phyloP scores from a whole-genome alignment of 1,140 invertebrate species.

The Oryzaephilus surinamensis region DNA sequence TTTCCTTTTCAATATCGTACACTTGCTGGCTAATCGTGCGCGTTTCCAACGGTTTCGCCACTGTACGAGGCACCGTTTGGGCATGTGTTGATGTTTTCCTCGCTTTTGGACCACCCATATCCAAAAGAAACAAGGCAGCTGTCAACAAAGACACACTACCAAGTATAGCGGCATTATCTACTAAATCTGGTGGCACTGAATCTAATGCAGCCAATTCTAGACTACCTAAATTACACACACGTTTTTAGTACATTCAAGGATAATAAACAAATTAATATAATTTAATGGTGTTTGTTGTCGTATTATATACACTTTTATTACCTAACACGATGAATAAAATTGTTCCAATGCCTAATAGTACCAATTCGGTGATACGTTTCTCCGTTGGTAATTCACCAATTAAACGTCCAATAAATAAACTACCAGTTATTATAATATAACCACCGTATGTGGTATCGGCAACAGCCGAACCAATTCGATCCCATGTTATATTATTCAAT shows the following conservation, averaged over 20 bases:
- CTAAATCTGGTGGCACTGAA: constrained; percentile 50
- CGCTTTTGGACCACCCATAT: constrained; percentile 44
- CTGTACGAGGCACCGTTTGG: constrained; percentile 5
- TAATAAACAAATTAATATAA: too few relatives aligned
- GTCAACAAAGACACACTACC: constrained; percentile 56
- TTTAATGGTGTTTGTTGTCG: not conserved
- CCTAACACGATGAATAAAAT: constrained; percentile 57
- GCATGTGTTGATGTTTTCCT: constrained; percentile 13
- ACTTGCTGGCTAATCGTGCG: constrained; percentile 15
- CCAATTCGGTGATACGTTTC: constrained; percentile 52
- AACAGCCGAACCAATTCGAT: constrained; percentile 45
- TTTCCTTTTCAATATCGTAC: constrained; percentile 20
- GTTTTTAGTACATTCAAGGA: not conserved
- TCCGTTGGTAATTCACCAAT: constrained; percentile 52
- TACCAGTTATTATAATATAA: constrained; percentile 59
- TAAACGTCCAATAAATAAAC: constrained; percentile 50
- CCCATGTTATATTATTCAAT: constrained; percentile 60
- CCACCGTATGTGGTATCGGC: constrained; percentile 56
- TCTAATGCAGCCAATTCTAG: constrained; percentile 58
- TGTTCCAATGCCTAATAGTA: constrained; percentile 54
- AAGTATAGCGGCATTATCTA: constrained; percentile 59
- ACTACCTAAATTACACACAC: constrained; percentile 37
- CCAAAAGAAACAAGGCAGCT: constrained; percentile 54
- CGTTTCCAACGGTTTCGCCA: constrained; percentile 4
- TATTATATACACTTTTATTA: constrained; percentile 31